Conservation (phyloP, 2,797 vertebrate genomes). For the Microchirus variegatus region DNA sequence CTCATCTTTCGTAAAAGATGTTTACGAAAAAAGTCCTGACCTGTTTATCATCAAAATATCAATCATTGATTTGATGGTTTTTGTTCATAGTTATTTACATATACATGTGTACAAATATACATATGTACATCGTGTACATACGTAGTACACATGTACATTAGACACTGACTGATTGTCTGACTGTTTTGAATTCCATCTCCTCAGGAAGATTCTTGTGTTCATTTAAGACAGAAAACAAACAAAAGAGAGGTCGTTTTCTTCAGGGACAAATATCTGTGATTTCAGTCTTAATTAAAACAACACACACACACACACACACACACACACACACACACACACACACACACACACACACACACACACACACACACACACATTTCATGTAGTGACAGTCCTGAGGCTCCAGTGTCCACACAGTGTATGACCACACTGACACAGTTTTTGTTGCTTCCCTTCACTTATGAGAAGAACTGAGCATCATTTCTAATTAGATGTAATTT, state of each 20-base stretch:
- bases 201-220: too few relatives aligned
- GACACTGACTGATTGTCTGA: too few relatives aligned
- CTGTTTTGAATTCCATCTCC: too few relatives aligned
- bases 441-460: conserved; percentile 40
- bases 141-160: too few relatives aligned
- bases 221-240: too few relatives aligned
- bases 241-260: conserved; percentile 19
- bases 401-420: conserved; percentile 35
- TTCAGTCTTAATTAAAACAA: conserved; percentile 66
- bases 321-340: conserved; percentile 42
- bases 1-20: too few relatives aligned
- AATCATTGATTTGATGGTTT: too few relatives aligned
- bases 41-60: too few relatives aligned
- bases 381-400: conserved; percentile 39
- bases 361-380: conserved; percentile 39
- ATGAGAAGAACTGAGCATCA: conserved; percentile 31
- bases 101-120: too few relatives aligned
- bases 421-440: conserved; percentile 40
- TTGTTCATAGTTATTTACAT: too few relatives aligned
- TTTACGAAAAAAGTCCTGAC: too few relatives aligned
- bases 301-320: conserved; percentile 15
- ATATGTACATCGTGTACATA: too few relatives aligned
- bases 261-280: conserved; percentile 36
- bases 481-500: conserved; percentile 66
- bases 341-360: conserved; percentile 23